Percentiles rank a stretch among this genome's conserved stretches.
phyloP scores from a whole-genome alignment of 2,797 vertebrate species.

The Platyrinchus mystaceus region DNA sequence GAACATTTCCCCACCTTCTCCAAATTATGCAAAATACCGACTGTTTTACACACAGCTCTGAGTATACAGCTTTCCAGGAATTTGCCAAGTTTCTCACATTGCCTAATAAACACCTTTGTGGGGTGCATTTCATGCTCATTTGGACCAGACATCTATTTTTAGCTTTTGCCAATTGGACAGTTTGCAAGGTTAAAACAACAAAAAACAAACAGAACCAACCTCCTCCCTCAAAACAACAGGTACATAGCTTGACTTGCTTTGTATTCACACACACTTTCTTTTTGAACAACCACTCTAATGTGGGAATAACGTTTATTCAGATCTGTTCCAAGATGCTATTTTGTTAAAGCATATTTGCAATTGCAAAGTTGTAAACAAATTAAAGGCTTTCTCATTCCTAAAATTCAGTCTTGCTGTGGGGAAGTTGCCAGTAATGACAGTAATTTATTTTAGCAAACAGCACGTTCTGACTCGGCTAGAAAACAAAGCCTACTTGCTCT shows the following conservation, averaged over 20 bases:
- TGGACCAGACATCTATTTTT: not conserved
- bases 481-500: constrained; percentile 34
- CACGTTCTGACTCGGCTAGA: not conserved
- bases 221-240: constrained; percentile 16
- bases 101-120: not conserved
- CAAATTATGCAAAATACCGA: not conserved
- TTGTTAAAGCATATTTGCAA: constrained; percentile 28
- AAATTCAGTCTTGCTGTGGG: constrained; percentile 16
- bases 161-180: not conserved
- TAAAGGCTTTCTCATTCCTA: constrained; percentile 44
- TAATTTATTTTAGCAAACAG: constrained; percentile 50
- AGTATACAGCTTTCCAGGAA: constrained; percentile 19
- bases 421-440: constrained; percentile 37
- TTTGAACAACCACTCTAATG: constrained; percentile 10
- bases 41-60: not conserved
- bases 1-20: not conserved
- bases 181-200: not conserved
- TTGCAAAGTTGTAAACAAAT: constrained; percentile 50
- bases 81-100: not conserved
- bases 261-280: not conserved
- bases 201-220: not conserved
- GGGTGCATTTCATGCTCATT: not conserved
- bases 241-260: not conserved
- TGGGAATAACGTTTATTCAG: constrained; percentile 42
- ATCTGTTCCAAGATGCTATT: constrained; percentile 18